A percentile compares a stretch with the other conserved stretches of the same genome.
Conservation (phyloP, 2,797 vertebrate species). For the Parauchenoglanis punctatus region DNA sequence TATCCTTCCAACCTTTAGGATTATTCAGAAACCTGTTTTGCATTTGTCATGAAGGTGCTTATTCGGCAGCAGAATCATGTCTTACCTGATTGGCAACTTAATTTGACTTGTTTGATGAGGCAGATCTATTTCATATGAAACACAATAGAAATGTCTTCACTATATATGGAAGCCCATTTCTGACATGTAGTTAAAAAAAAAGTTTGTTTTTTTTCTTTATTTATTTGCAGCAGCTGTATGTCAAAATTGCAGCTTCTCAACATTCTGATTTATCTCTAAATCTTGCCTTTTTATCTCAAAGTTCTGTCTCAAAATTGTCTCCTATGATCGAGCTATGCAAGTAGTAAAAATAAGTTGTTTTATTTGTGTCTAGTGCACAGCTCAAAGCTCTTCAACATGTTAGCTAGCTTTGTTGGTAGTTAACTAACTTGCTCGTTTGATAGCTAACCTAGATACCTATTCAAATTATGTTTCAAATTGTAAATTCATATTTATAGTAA, state of each 20-base stretch:
- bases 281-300: neutral
- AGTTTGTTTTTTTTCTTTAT: neutral
- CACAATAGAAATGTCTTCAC: neutral
- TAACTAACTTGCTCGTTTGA: neutral
- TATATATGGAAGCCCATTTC: neutral
- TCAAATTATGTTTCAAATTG: neutral
- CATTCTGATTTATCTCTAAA: neutral
- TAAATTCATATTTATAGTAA: no score
- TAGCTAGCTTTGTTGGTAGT: neutral
- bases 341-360: neutral
- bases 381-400: neutral
- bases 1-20: neutral
- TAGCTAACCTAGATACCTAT: neutral
- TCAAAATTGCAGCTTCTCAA: neutral
- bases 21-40: no score
- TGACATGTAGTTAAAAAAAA: neutral
- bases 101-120: neutral
- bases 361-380: neutral
- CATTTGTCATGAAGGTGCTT: neutral
- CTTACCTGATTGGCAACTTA: neutral
- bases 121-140: neutral
- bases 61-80: neutral
- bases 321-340: neutral
- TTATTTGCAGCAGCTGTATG: neutral
- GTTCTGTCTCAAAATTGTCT: neutral